A percentile compares a stretch with the other conserved stretches of the same genome.
Conservation (phyloP, 2,113 vertebrate species). For the Ploceus nigricollis region DNA sequence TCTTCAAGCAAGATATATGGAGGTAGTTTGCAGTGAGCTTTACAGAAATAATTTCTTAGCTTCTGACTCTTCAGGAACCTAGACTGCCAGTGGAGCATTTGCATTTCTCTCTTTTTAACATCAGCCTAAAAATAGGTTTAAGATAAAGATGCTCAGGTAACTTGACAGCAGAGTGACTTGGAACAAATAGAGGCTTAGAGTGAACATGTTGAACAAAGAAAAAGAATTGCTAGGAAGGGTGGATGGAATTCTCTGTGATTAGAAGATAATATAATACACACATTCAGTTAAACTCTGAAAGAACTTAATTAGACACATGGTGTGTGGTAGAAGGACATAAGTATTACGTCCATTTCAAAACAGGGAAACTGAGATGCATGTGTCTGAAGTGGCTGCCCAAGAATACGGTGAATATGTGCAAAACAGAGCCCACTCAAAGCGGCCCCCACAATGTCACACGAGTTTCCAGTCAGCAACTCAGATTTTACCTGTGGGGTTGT, state of each 20-base stretch:
- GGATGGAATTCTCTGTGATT: background rate
- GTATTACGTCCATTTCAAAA: background rate
- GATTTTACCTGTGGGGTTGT: background rate
- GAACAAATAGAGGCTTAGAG: background rate
- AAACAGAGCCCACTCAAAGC: background rate
- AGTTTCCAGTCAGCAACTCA: background rate
- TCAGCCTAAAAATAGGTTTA: background rate
- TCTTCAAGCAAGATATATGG: background rate
- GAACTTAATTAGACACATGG: background rate
- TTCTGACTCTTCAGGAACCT: background rate
- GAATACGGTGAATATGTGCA: background rate
- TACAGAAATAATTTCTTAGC: slow-evolving; percentile 33
- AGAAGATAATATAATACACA: background rate
- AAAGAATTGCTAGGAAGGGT: background rate
- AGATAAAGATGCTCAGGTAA: background rate
- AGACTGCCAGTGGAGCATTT: background rate
- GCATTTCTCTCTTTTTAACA: background rate
- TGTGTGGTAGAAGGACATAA: background rate
- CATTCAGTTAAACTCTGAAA: background rate
- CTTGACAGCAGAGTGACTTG: background rate
- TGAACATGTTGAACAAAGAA: slow-evolving; percentile 9
- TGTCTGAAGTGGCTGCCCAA: background rate
- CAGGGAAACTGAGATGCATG: background rate
- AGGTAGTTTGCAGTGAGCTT: background rate
- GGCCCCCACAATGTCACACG: background rate